Percentiles rank a stretch among this genome's conserved stretches.
Conservation (phyloP, 1,140 invertebrate species). For the Holotrichia oblita region DNA sequence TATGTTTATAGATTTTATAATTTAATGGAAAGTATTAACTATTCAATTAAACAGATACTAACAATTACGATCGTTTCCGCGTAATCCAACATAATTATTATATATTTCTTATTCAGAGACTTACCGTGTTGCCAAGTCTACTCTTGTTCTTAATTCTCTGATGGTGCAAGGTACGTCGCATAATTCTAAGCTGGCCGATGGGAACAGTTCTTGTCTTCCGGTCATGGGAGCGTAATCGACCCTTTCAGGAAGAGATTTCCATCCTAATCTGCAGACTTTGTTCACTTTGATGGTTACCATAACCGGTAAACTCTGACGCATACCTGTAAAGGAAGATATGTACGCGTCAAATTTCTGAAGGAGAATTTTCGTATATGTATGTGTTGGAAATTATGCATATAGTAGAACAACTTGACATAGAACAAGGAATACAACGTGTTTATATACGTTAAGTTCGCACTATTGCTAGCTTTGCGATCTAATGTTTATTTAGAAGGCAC, state of each 20-base stretch:
- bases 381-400: too few species aligned
- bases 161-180: slow-evolving; percentile 85
- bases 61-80: neutral
- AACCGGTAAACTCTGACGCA: slow-evolving; percentile 87
- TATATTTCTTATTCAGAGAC: slow-evolving; percentile 42
- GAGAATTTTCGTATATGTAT: too few species aligned
- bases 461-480: too few species aligned
- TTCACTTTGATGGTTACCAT: slow-evolving; percentile 94
- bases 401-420: too few species aligned
- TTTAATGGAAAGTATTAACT: too few species aligned
- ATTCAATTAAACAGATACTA: neutral
- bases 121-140: slow-evolving; percentile 68
- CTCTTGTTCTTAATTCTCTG: slow-evolving; percentile 71
- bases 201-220: slow-evolving; percentile 82
- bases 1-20: too few species aligned
- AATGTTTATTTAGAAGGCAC: too few species aligned
- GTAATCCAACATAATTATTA: neutral
- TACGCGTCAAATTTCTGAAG: neutral
- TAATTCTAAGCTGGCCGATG: slow-evolving; percentile 84
- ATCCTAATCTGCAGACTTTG: slow-evolving; percentile 66
- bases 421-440: too few species aligned
- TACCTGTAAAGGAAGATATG: slow-evolving; percentile 64
- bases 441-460: too few species aligned
- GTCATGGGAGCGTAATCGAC: slow-evolving; percentile 91
- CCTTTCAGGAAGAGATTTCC: slow-evolving; percentile 83